Evolutionary conservation across 2,888 invertebrate species (phyloP), one percentile per base, ranked within the genome.

Genomic region (Augochlorella aurata): DNA sequence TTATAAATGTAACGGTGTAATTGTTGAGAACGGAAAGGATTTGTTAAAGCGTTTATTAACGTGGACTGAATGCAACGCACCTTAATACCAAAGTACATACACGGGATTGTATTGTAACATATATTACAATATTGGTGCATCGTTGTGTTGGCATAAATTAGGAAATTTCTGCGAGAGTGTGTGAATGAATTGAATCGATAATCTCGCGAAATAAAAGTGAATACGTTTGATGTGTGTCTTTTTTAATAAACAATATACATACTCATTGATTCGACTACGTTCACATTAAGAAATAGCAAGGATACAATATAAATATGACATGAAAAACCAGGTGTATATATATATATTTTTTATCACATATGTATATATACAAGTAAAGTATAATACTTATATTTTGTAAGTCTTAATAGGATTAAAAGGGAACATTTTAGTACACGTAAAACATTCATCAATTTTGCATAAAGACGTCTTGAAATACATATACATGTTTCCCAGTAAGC

Each of bases 341-440:
- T 88, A 90, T 89, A 91, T 91, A 85, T 89, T 87, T 91, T 91
- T 91, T 90, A 91, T 91, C 91, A 90, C 90, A 91, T 91, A 91
- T 88, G 89, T 88, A 91, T 91, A 91, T 91, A 89, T 90, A 91
- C 90, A 91, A 90, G 91, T 89, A 91, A 89, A 90, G 89, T 88
- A 87, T 89, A 89, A 89, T 90, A 89, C 89, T 90, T 90, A 91
- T 90, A 90, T 90, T 87, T 89, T 90, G 89, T 87, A 90, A 91
- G 90, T 91, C 90, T 91, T 91, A 91, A 87, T 89, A 90, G 88
- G 89, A 90, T 90, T 85, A 90, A 91, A 91, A 89, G 90, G 89
- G 90, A 91, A 90, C 89, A 91, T 90, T 87, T 89, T 89, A 89
- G 88, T 91, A 90, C 89, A 90, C 90, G 88, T 90, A 91, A 91